Evolutionary conservation across 2,888 invertebrate genomes (phyloP), one percentile per base, ranked within the genome.

Genomic region (Buathra laborator): DNA sequence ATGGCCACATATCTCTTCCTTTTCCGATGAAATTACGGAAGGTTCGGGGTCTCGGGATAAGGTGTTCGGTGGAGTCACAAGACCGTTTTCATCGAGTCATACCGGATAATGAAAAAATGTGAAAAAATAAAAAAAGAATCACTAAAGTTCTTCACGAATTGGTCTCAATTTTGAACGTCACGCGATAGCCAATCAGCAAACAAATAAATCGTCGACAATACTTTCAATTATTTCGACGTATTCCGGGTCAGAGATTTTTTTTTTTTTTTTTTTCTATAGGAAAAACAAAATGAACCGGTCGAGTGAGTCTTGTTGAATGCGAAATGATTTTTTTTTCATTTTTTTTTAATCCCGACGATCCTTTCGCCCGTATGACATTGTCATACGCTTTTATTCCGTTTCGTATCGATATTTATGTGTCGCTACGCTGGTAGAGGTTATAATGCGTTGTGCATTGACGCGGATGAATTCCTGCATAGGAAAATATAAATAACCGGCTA

Each of bases 311-410:
- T 6, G 67, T 19, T 29, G 56, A 67, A 44, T 64, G 51, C 37
- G 44, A 62, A 71, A 64, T 79, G 24, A 53, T 79, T 71, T 71
- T 71, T 48, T 71, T 24, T 24, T 24, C 24, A 53, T 37, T 19
- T 53, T 9, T 16, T 19, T 19, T 53, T 0, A 16, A 53, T 53
- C 19, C 32, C 62, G 19, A 56, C 53, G 12, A 43, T 37, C 43
- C 71, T 19, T 71, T 71, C 43, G 51, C 29, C 51, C 51, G 16
- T 64, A 19, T 64, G 53, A n/a, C 44, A 44, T 64, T 37, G 16
- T 53, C 66, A 53, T 59, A 24, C 29, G 78, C 46, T 79, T 70
- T 71, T 44, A 71, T 71, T 71, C 9, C 29, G 44, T 71, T 71
- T 10, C 51, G 12, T 51, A 62, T 29, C n/a, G 9, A 12, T 53